Conservation (phyloP, 1,140 invertebrate genomes). For the Drosophila cardini region DNA sequence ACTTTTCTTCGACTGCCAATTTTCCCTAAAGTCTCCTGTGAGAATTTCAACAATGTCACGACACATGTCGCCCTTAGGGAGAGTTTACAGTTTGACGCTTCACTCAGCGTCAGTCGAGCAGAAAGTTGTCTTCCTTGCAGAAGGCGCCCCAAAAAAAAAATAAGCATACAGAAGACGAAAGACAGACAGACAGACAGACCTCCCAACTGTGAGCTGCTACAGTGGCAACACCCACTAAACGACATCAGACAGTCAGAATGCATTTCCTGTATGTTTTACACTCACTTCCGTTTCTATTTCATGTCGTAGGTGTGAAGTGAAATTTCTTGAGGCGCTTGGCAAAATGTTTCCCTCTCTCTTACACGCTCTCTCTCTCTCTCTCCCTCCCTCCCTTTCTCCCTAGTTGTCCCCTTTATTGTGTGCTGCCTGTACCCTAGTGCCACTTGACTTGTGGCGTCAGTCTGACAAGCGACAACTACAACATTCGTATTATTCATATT, state of each 20-base stretch:
- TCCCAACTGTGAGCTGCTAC: neutral
- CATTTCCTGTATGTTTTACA: slow-evolving; percentile 65
- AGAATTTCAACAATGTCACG: neutral
- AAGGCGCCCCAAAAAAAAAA: slow-evolving; percentile 2
- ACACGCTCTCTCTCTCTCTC: neutral
- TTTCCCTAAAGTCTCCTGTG: neutral
- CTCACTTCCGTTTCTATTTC: slow-evolving; percentile 75
- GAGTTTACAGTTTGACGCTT: slow-evolving; percentile 41
- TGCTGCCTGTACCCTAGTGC: slow-evolving; percentile 22
- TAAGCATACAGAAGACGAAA: slow-evolving; percentile 2
- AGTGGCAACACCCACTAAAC: slow-evolving; percentile 24
- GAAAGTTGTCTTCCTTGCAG: slow-evolving; percentile 56
- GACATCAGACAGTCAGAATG: slow-evolving; percentile 42
- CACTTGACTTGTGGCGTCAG: slow-evolving; percentile 52
- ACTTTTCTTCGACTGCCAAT: neutral
- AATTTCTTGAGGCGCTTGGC: slow-evolving; percentile 49
- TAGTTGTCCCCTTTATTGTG: neutral
- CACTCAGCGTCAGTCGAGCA: slow-evolving; percentile 53
- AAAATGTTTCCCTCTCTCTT: slow-evolving; percentile 29
- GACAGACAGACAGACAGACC: slow-evolving; percentile 1
- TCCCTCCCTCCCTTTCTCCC: neutral
- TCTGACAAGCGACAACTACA: slow-evolving; percentile 32
- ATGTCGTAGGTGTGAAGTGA: slow-evolving; percentile 77
- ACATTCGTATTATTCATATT: slow-evolving; percentile 63
- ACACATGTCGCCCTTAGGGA: slow-evolving; percentile 52